phyloP scores from a whole-genome alignment of 2,888 invertebrate genomes.

The Alviniconcha strummeri region DNA sequence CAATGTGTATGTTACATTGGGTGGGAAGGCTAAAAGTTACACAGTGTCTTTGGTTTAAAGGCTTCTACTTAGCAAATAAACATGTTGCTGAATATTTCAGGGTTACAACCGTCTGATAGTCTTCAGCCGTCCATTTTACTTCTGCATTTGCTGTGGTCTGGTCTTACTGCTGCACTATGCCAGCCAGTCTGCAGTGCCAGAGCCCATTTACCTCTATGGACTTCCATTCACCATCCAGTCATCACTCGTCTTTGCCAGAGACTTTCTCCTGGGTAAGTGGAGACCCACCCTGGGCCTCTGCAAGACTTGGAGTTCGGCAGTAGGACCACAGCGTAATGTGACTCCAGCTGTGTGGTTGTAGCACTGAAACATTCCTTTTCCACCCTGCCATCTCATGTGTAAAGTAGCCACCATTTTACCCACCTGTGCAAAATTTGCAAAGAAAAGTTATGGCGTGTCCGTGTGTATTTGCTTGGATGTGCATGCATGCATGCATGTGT shows the following conservation, averaged over 20 bases:
- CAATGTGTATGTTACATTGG: too few species aligned
- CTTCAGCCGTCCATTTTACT: conserved; percentile 95
- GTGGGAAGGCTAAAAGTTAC: too few species aligned
- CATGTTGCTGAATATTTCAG: conserved; percentile 49
- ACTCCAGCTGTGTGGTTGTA: too few species aligned
- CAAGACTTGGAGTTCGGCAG: too few species aligned
- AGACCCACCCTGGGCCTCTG: too few species aligned
- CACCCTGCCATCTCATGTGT: too few species aligned
- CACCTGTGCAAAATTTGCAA: background rate
- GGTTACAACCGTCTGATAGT: conserved; percentile 96
- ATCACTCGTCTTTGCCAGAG: conserved; percentile 81
- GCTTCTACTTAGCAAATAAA: too few species aligned
- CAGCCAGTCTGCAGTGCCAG: conserved; percentile 44
- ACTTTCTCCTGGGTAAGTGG: conserved; percentile 80
- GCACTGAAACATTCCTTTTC: too few species aligned
- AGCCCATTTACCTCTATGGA: conserved; percentile 71
- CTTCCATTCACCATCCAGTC: conserved; percentile 78
- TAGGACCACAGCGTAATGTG: too few species aligned
- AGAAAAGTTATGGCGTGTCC: background rate
- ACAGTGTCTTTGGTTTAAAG: too few species aligned
- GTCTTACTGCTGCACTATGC: conserved; percentile 73
- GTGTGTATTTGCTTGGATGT: background rate
- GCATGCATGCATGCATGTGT: too few species aligned
- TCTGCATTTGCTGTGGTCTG: conserved; percentile 83
- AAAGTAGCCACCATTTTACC: background rate